Conservation (phyloP, 2,113 vertebrate species). For the Nycticryphes semicollaris region DNA sequence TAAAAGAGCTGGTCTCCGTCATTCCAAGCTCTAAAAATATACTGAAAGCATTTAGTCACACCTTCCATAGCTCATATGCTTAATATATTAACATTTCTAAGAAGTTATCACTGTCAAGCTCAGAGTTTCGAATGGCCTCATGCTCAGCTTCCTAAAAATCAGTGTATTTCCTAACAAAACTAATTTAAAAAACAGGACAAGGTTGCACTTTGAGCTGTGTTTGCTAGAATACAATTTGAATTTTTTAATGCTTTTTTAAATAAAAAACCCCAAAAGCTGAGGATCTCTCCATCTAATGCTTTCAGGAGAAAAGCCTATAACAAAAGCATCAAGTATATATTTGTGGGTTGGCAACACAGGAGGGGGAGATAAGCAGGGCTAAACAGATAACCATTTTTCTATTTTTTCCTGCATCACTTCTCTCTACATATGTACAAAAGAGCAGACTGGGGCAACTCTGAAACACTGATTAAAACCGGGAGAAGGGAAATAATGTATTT, state of each 20-base stretch:
- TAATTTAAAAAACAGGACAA: background rate
- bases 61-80: background rate
- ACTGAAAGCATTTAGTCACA: background rate
- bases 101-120: background rate
- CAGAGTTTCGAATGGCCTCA: background rate
- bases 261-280: background rate
- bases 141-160: background rate
- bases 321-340: background rate
- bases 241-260: background rate
- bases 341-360: background rate
- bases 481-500: too few species aligned
- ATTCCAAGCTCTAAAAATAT: background rate
- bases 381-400: background rate
- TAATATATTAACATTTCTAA: background rate
- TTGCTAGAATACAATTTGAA: background rate
- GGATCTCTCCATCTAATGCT: background rate
- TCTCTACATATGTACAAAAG: background rate
- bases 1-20: too few species aligned
- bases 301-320: background rate
- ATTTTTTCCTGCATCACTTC: background rate
- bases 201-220: background rate
- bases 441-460: too few species aligned
- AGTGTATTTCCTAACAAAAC: background rate
- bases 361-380: background rate
- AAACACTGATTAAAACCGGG: too few species aligned